A percentile compares a stretch with the other conserved stretches of the same genome.
phyloP scores from a whole-genome alignment of 2,888 invertebrate genomes.

The Apeira syringaria region DNA sequence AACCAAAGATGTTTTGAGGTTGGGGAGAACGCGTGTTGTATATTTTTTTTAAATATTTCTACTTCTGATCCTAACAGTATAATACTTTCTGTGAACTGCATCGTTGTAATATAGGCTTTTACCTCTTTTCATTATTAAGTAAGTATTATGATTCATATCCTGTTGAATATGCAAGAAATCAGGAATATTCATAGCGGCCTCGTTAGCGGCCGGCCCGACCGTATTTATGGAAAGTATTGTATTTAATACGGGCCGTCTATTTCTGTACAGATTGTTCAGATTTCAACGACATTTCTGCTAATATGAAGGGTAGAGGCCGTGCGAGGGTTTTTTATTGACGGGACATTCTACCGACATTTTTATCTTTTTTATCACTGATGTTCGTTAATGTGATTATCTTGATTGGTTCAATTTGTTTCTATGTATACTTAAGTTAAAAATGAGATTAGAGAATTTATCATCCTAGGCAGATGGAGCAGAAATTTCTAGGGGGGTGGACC shows the following conservation, averaged over 20 bases:
- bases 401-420: slow-evolving; percentile 5
- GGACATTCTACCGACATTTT: slow-evolving; percentile 3
- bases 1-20: too few species aligned
- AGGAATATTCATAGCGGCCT: slow-evolving; percentile 71
- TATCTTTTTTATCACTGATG: slow-evolving; percentile 4
- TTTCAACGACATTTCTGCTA: slow-evolving; percentile 18
- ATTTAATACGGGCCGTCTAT: slow-evolving; percentile 34
- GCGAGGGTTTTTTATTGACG: slow-evolving; percentile 12
- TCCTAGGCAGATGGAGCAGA: too few species aligned
- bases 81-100: too few species aligned
- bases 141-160: slow-evolving; percentile 73
- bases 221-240: slow-evolving; percentile 60
- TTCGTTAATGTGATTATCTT: slow-evolving; percentile 11
- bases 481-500: too few species aligned
- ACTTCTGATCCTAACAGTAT: too few species aligned
- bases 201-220: slow-evolving; percentile 63
- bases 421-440: too few species aligned
- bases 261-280: slow-evolving; percentile 19
- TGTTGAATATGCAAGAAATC: slow-evolving; percentile 70
- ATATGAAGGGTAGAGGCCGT: slow-evolving; percentile 16
- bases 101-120: slow-evolving; percentile 24
- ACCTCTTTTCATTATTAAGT: slow-evolving; percentile 54
- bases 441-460: too few species aligned
- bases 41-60: too few species aligned
- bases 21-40: too few species aligned